Evolutionary conservation across 1,140 invertebrate species (phyloP), one percentile per base, ranked within the genome.

Genomic region (Elysia chlorotica): DNA sequence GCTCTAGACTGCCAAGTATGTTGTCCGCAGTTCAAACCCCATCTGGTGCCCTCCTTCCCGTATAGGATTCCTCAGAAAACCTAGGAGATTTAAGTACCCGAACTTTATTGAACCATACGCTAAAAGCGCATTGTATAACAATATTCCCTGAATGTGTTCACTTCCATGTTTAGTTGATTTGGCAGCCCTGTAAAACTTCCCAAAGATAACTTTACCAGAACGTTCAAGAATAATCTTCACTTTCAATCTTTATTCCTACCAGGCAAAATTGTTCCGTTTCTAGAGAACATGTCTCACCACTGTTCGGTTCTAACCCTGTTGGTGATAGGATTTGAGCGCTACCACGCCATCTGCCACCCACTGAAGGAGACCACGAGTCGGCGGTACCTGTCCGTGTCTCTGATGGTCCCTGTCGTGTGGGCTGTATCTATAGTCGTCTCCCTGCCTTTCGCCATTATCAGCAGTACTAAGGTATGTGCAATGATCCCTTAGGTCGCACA

Each of bases 271-370:
- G 75, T 80, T 0, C 77, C 81, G 3, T 81, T 81, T 57, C 65
- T 83, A 23, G 83, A 85, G 41, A 80, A 80, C 68, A 75, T 76
- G 0, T 69, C 78, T 0, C 72, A 78, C 14, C 79, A 82, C 54
- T 79, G 80, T 6, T 84, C 81, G 2, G 73, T 78, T 3, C 56
- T 83, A 30, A 83, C 80, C 0, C 77, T 84, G 30, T 63, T 82
- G 37, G 79, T 74, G 10, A 81, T 84, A 41, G 80, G 79, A 31
- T 76, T 77, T 36, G 82, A 84, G 65, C 77, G 82, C 17, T 84
- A 78, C 74, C 72, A 75, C 38, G 80, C 80, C 56, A 83, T 85
- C 70, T 81, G 76, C 57, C 73, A 76, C 41, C 81, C 81, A 4
- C 59, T 82, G 30, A 67, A 68, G n/a, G 68, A 77, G 54, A 38